Base-by-base conservation (phyloP, 2,113 vertebrate species). In the Callipepla squamata region DNA sequence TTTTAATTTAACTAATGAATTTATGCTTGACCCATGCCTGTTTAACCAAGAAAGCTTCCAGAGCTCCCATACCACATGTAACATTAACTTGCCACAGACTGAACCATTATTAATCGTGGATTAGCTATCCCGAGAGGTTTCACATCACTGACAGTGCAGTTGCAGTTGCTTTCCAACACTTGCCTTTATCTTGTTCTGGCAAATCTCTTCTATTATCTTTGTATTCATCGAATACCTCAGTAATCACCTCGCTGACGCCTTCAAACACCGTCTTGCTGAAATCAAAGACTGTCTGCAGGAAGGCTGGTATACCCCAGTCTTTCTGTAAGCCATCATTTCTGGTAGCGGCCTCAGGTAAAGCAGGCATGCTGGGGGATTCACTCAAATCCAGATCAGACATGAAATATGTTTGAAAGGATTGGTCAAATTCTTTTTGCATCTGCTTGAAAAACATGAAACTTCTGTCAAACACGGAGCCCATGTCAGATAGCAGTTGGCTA, bases 221-320 rank as follows among this genome's bases (percentile, higher is more conserved):
- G 59, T 98, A 79, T 80, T 96, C 97, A 47, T 97, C 97, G 68
- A 99, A 97, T 13, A 85, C 97, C 19, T 98, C 94, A 0, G 97
- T 98, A 90, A 99, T 95, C 85, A 98, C 97, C 19, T 98, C 96
- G 13, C 98, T 97, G 80, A 99, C 97, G 50, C 98, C 98, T 85
- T 98, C 97, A 36, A 98, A 97, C 93, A 99, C 80, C 0, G 97
- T 98, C 88, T 94, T 98, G 17, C 98, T 98, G 75, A 99, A 98
- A 93, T 99, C 98, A 79, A 97, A 97, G 96, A 99, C 97, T 57
- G 75, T 93, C 89, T 98, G 98, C 75, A 99, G 85, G 92, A 99
- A 97, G 57, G 96, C 95, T 1, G 98, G 97, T 82, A 98, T 51
- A 3, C 97, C 97, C 97, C 98, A 98, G 7, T 97, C 98, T 85